Base-by-base conservation (phyloP, 37 sponge, comb jelly and placozoan genomes). In the Haliclona indistincta region DNA sequence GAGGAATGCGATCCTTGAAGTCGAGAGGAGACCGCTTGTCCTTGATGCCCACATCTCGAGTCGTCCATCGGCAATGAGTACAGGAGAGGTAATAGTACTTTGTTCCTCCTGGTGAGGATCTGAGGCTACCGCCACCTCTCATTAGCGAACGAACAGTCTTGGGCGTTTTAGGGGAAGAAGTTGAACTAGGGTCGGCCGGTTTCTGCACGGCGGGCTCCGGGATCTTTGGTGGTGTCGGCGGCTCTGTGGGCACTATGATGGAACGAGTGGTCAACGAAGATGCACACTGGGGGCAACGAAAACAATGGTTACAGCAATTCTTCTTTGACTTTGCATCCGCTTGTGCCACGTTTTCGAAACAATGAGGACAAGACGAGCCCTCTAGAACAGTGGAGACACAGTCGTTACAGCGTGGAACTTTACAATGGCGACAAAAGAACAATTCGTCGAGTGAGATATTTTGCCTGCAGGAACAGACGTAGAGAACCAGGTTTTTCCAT, bases 81-180 rank as follows among this genome's bases (percentile, higher is more conserved):
- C 91, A 90, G 1, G 68, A 71, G 38, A 90, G 78, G 61, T 76
- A 90, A 68, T 90, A 90, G 32, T 56, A 26, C 44, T 90, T 90
- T 1, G 89, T 74, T 6, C 83, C 81, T 8, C 82, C 88, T 13
- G 82, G 82, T 5, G 53, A 2, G 5, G 67, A 13, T 52, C 17
- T 54, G 28, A 58, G 22, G 28, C 23, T n/a, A 47, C 51, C 51
- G 15, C 10, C 51, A 47, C 13, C 13, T 47, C 51, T 47, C 10
- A 15, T 47, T 26, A 58, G n/a, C 28, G 26, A 25, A n/a, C 15
- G 29, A 13, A 54, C n/a, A 0, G 62, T 39, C 2, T 64, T 39
- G 5, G 68, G 66, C 6, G 67, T 53, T 26, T 36, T 41, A 0
- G 68, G 38, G 15, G 80, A 49, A 44, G 8, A 25, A 30, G 43